phyloP scores from a whole-genome alignment of 1,140 invertebrate species.

The Diachasma alloeum region DNA sequence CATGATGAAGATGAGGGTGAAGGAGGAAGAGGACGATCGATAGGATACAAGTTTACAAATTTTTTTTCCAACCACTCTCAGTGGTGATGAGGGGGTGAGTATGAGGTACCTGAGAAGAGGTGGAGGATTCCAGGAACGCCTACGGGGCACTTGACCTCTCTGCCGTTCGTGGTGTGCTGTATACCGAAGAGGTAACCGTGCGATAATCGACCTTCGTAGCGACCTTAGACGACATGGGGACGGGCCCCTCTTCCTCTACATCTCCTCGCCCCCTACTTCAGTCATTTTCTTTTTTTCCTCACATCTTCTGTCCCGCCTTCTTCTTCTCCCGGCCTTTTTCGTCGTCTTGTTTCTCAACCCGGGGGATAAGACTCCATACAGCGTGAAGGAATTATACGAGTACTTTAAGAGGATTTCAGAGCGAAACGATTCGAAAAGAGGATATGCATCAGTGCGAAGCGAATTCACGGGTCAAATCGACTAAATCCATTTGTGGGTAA shows the following conservation, averaged over 20 bases:
- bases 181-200: constrained; percentile 20
- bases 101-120: constrained; percentile 17
- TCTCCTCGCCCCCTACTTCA: constrained; percentile 8
- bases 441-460: too few relatives aligned
- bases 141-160: constrained; percentile 44
- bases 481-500: too few relatives aligned
- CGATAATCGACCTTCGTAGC: constrained; percentile 34
- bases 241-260: background rate
- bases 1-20: constrained; percentile 5
- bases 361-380: too few relatives aligned
- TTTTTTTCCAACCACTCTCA: background rate
- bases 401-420: too few relatives aligned
- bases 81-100: background rate
- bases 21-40: constrained; percentile 2
- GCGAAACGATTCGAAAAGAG: too few relatives aligned
- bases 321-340: background rate
- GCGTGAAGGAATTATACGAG: too few relatives aligned
- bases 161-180: background rate
- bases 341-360: too few relatives aligned
- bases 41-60: background rate
- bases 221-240: constrained; percentile 31
- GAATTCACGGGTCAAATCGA: too few relatives aligned
- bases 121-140: constrained; percentile 52
- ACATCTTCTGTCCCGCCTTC: background rate
- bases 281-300: background rate